These are phyloP conservation scores for Xestoiulus laeticollis DNA, from an alignment of 2,888 invertebrate species.

Conservation along the genomic window DNA sequence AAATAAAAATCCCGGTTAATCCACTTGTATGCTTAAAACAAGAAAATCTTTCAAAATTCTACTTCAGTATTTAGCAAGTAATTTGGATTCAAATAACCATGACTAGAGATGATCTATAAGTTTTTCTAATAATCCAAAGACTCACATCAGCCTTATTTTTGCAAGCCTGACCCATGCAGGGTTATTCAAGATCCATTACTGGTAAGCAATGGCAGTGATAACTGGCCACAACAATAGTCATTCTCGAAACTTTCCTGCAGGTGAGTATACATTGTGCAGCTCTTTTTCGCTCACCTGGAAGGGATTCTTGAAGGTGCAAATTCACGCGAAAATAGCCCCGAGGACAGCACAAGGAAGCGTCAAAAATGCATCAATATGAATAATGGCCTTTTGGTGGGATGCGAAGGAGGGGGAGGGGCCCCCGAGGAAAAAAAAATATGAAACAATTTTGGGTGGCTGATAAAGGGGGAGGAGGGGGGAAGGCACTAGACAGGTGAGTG, in stretches of 20 bases:
- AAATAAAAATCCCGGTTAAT: too few relatives aligned
- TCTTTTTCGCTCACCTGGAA: not conserved
- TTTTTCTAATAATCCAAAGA: too few relatives aligned
- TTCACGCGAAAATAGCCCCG: not conserved
- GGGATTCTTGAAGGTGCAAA: constrained; percentile 5
- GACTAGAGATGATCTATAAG: too few relatives aligned
- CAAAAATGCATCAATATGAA: constrained; percentile 19
- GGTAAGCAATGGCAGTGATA: not conserved
- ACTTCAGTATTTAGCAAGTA: too few relatives aligned
- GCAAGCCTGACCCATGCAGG: not conserved
- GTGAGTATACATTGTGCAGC: not conserved
- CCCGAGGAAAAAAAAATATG: not conserved
- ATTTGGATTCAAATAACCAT: too few relatives aligned
- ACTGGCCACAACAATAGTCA: constrained; percentile 11
- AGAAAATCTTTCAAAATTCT: too few relatives aligned
- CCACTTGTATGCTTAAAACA: too few relatives aligned
- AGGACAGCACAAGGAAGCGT: not conserved
- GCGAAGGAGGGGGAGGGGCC: constrained; percentile 26
- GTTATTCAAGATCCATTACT: not conserved
- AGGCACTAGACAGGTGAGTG: not conserved
- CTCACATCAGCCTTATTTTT: not conserved
- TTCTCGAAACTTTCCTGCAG: not conserved
- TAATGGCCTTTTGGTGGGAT: constrained; percentile 14
- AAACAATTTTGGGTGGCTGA: not conserved
- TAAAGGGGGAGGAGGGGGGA: not conserved